Conservation (phyloP, 2,113 vertebrate genomes). For the Brienomyrus longianalis region DNA sequence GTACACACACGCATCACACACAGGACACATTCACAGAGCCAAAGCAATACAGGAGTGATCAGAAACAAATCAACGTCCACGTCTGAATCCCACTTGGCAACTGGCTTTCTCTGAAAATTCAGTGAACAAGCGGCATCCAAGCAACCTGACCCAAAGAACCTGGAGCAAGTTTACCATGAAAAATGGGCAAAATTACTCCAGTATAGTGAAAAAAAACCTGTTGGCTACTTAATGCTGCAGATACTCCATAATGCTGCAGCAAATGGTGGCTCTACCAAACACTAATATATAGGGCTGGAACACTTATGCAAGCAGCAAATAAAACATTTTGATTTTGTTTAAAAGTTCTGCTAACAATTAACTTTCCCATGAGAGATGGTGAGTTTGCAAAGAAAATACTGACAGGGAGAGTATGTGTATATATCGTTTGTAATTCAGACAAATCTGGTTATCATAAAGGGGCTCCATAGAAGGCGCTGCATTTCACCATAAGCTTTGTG, state of each 20-base stretch:
- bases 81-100: not conserved
- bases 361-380: not conserved
- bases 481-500: not conserved
- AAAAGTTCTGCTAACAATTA: not conserved
- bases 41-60: not conserved
- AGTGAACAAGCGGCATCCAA: not conserved
- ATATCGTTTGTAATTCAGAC: not conserved
- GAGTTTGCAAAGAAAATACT: not conserved
- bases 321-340: no score
- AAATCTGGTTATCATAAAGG: not conserved
- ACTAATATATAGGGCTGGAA: not conserved
- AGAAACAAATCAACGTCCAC: not conserved
- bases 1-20: not conserved
- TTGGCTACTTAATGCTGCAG: not conserved
- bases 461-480: not conserved
- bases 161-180: not conserved
- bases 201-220: not conserved
- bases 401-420: not conserved
- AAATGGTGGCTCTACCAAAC: not conserved
- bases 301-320: not conserved
- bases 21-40: not conserved
- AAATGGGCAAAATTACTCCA: not conserved
- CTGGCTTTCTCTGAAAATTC: not conserved
- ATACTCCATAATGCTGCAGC: not conserved
- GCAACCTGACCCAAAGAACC: not conserved